phyloP scores from a whole-genome alignment of 2,888 invertebrate species.

The Shargacucullia verbasci region DNA sequence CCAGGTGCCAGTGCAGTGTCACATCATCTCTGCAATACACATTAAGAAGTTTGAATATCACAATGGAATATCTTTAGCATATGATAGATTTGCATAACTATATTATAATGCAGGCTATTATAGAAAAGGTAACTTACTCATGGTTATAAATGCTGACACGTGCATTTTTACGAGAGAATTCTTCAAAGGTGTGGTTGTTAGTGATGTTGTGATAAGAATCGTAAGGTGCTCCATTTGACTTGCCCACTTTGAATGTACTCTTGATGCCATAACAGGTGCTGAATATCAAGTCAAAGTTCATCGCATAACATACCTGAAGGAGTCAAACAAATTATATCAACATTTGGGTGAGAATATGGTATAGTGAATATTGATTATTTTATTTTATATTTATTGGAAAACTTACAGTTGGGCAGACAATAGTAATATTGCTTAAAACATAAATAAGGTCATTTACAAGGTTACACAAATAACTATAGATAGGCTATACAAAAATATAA shows the following conservation, averaged over 20 bases:
- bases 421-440: too few relatives aligned
- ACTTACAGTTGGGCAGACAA: too few relatives aligned
- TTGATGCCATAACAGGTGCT: slow-evolving; percentile 68
- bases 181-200: slow-evolving; percentile 55
- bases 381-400: too few relatives aligned
- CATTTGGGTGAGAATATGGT: too few relatives aligned
- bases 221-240: slow-evolving; percentile 15
- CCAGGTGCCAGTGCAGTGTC: slow-evolving; percentile 59
- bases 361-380: too few relatives aligned
- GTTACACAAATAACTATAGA: too few relatives aligned
- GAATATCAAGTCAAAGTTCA: slow-evolving; percentile 71
- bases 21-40: slow-evolving; percentile 61
- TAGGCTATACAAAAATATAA: too few relatives aligned
- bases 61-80: too few relatives aligned
- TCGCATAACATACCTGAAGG: slow-evolving; percentile 70
- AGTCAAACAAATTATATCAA: neutral
- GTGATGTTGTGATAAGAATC: slow-evolving; percentile 51
- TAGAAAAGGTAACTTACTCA: slow-evolving; percentile 63
- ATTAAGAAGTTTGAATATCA: slow-evolving; percentile 1
- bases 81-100: too few relatives aligned
- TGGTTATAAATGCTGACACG: slow-evolving; percentile 30
- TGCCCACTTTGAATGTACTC: slow-evolving; percentile 35
- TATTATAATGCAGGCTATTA: too few relatives aligned
- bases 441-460: too few relatives aligned
- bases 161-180: slow-evolving; percentile 45